Evolutionary conservation across 1,140 invertebrate species (phyloP).

Genomic region (Bombus pascuorum): DNA sequence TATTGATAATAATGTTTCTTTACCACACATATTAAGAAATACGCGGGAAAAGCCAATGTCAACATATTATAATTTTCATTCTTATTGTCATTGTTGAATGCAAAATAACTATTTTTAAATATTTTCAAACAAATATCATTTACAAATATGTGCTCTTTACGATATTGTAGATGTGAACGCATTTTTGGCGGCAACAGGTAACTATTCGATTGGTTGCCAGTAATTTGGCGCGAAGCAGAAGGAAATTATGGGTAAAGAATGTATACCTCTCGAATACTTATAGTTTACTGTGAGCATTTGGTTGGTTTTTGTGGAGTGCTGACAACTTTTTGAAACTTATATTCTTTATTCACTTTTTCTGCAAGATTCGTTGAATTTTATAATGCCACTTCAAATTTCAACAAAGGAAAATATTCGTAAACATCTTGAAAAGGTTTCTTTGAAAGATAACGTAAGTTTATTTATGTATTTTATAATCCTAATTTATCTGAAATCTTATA

Average conservation of each 20-base stretch:
- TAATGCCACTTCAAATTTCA: constrained; percentile 75
- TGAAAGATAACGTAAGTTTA: constrained; percentile 73
- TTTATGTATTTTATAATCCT: background rate
- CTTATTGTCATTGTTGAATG: too few species aligned
- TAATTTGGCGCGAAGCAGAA: constrained; percentile 40
- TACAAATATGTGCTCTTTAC: background rate
- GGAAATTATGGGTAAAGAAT: background rate
- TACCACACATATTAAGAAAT: background rate
- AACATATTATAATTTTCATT: background rate
- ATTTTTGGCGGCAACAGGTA: constrained; percentile 51
- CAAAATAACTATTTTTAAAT: background rate
- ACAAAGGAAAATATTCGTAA: constrained; percentile 77
- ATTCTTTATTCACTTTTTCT: background rate
- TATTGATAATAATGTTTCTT: background rate
- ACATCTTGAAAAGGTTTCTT: constrained; percentile 68
- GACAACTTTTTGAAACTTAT: background rate
- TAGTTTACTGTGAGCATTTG: background rate
- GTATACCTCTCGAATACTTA: background rate
- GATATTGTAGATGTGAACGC: background rate
- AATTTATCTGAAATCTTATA: too few species aligned
- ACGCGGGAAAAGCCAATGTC: constrained; percentile 34
- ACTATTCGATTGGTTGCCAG: constrained; percentile 32
- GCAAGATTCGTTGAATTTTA: background rate
- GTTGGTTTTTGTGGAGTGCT: too few species aligned
- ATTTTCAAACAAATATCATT: background rate